Evolutionary conservation across 2,113 vertebrate genomes (phyloP).

Genomic region (Marmota monax): DNA sequence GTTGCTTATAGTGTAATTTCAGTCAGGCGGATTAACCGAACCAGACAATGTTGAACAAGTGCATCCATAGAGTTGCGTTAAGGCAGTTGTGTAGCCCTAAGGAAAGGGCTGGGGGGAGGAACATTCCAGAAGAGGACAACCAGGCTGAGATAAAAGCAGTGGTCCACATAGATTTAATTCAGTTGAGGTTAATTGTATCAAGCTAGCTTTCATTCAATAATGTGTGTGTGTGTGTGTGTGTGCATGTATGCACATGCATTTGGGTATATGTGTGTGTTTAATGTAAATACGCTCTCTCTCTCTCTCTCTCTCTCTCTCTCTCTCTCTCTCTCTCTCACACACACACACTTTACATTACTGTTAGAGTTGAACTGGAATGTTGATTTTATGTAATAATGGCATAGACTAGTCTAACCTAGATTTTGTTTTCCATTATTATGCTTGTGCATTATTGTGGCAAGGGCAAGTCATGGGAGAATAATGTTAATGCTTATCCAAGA

Average conservation of each 20-base stretch:
- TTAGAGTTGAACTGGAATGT: not conserved
- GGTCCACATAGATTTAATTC: not conserved
- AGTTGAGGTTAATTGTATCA: not conserved
- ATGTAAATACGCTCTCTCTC: too few species aligned
- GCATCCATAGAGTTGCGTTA: not conserved
- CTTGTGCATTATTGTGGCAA: not conserved
- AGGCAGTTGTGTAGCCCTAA: not conserved
- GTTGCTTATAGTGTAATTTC: not conserved
- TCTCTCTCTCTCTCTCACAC: too few species aligned
- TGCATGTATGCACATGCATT: not conserved
- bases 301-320: too few species aligned
- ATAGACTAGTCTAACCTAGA: not conserved
- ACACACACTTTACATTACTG: not conserved
- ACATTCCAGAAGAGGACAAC: not conserved
- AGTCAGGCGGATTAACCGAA: not conserved
- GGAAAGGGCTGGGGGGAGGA: not conserved
- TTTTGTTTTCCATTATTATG: not conserved
- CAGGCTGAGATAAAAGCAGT: not conserved
- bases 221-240: too few species aligned
- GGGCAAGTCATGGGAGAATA: not conserved
- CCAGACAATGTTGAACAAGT: not conserved
- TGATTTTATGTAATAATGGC: not conserved
- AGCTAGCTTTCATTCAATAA: not conserved
- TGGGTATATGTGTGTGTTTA: not conserved
- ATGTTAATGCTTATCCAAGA: not conserved